phyloP scores from a whole-genome alignment of 2,113 vertebrate species.

The Hipposideros armiger region DNA sequence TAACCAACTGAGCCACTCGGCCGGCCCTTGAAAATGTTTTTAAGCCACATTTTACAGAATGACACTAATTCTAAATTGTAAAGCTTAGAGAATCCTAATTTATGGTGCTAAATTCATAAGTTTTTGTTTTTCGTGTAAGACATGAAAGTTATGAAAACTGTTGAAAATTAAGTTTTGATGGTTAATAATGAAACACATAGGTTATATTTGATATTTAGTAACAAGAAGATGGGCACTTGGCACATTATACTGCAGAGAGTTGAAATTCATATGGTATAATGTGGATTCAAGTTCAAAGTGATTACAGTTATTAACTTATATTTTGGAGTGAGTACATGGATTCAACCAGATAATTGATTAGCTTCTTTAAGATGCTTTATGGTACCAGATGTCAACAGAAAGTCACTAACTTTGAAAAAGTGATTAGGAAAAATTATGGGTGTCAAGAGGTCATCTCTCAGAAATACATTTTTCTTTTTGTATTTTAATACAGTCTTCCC shows the following conservation, averaged over 20 bases:
- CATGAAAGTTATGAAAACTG: neutral
- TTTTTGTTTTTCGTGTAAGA: neutral
- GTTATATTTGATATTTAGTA: constrained; percentile 22
- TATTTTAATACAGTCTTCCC: neutral
- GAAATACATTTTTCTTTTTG: neutral
- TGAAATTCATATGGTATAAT: constrained; percentile 2
- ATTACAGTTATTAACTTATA: neutral
- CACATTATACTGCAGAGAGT: neutral
- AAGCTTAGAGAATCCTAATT: neutral
- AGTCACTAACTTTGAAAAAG: neutral
- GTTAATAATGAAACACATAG: neutral
- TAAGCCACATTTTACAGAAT: neutral
- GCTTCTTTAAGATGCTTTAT: neutral
- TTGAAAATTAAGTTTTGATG: neutral
- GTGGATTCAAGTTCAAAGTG: neutral
- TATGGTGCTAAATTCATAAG: neutral
- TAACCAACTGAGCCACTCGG: too few species aligned
- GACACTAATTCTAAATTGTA: neutral
- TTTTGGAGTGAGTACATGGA: neutral
- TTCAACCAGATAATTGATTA: neutral
- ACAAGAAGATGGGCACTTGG: neutral
- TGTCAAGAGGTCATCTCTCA: neutral
- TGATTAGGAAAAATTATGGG: neutral
- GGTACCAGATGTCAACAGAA: neutral
- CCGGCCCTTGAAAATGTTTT: neutral